phyloP scores from a whole-genome alignment of 2,113 vertebrate species.

The Ahaetulla prasina region DNA sequence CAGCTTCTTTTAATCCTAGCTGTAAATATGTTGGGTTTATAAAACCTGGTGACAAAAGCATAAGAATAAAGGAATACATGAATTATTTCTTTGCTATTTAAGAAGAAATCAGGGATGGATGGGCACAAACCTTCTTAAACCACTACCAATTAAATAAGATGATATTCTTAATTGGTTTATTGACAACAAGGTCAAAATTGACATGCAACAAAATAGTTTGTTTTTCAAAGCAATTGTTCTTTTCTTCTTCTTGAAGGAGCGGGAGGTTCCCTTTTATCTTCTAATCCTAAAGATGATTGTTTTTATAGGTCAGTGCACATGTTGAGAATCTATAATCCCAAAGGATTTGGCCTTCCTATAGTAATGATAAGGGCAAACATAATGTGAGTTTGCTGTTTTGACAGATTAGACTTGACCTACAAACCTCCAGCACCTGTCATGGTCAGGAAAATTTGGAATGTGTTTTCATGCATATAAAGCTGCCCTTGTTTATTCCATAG shows the following conservation, averaged over 20 bases:
- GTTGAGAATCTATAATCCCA: background rate
- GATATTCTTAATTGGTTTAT: background rate
- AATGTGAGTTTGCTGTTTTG: background rate
- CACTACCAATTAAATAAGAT: background rate
- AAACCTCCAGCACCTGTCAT: background rate
- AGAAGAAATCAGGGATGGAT: background rate
- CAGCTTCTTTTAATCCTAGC: background rate
- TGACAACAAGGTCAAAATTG: background rate
- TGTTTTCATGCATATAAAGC: background rate
- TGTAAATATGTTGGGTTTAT: background rate
- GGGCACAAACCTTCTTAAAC: background rate
- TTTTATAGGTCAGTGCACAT: conserved; percentile 40
- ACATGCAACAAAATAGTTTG: background rate
- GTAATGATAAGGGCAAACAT: conserved; percentile 9
- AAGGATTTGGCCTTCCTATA: conserved; percentile 19
- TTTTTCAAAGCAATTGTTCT: background rate
- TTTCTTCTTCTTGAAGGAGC: background rate
- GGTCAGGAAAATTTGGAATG: background rate
- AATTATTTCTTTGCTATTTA: background rate
- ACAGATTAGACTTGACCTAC: background rate
- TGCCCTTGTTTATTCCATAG: background rate
- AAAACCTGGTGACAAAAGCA: background rate
- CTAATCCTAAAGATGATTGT: conserved; percentile 31
- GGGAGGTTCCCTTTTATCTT: background rate
- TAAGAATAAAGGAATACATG: background rate